Evolutionary conservation across 1,140 invertebrate species (phyloP).

Genomic region (Manduca sexta): DNA sequence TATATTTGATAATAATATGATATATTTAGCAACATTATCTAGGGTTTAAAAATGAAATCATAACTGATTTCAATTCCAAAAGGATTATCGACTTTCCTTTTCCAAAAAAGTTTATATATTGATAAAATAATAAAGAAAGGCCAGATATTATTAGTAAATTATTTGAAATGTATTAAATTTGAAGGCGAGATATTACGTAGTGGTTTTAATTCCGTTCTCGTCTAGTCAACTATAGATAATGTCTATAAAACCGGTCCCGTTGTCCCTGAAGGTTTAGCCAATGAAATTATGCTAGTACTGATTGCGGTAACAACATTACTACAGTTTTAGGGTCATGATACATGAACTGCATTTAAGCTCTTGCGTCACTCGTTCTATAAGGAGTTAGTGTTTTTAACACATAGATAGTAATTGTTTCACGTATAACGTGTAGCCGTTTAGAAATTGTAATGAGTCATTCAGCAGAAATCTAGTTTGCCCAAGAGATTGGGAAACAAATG

Average conservation of each 20-base stretch:
- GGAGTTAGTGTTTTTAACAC: too few species aligned
- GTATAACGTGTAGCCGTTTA: too few species aligned
- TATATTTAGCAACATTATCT: too few species aligned
- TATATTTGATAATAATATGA: too few species aligned
- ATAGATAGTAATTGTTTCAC: too few species aligned
- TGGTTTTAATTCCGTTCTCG: constrained; percentile 1
- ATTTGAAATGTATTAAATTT: neutral
- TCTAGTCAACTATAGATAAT: constrained; percentile 1
- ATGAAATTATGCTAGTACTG: constrained; percentile 3
- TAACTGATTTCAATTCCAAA: too few species aligned
- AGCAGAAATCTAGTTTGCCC: too few species aligned
- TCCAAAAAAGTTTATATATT: too few species aligned
- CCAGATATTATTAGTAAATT: neutral
- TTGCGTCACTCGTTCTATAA: too few species aligned
- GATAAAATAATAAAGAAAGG: neutral
- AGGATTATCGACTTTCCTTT: too few species aligned
- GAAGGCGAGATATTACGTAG: constrained; percentile 2
- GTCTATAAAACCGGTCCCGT: constrained; percentile 4
- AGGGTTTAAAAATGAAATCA: neutral
- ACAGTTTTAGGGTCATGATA: neutral
- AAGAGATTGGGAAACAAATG: too few species aligned
- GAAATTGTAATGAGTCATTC: too few species aligned
- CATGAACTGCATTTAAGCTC: neutral
- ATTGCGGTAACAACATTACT: neutral
- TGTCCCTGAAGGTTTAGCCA: constrained; percentile 3